phyloP scores from a whole-genome alignment of 2,888 invertebrate genomes.

The Tachina grossa region DNA sequence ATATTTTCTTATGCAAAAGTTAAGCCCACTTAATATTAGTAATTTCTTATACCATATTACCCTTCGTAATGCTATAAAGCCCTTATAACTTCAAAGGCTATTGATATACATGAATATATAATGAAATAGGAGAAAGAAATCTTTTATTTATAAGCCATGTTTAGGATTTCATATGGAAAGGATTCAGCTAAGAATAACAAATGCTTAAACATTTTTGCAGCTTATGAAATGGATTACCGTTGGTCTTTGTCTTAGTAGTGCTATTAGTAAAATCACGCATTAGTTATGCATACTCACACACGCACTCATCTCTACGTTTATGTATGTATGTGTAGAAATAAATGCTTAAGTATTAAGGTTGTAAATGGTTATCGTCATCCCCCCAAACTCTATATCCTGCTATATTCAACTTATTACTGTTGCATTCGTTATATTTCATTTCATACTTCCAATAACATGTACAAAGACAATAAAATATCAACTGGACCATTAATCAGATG shows the following conservation, averaged over 20 bases:
- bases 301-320: background rate
- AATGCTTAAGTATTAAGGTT: constrained; percentile 1
- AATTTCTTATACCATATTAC: background rate
- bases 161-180: no score
- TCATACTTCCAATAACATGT: constrained; percentile 3
- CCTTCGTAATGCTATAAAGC: background rate
- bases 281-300: background rate
- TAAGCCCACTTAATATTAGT: background rate
- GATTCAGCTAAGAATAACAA: background rate
- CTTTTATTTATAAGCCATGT: no score
- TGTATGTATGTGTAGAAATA: no score
- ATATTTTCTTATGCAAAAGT: background rate
- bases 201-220: constrained; percentile 1
- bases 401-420: background rate
- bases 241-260: background rate
- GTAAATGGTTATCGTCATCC: constrained; percentile 12
- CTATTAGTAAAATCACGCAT: constrained; percentile 3
- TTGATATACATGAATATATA: no score
- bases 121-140: no score
- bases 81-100: background rate
- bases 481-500: constrained; percentile 53
- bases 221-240: constrained; percentile 9
- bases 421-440: constrained; percentile 14
- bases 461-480: constrained; percentile 45
- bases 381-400: background rate